Percentiles rank a stretch among this genome's conserved stretches.
Conservation (phyloP, 2,888 invertebrate genomes). For the Thera obeliscata region DNA sequence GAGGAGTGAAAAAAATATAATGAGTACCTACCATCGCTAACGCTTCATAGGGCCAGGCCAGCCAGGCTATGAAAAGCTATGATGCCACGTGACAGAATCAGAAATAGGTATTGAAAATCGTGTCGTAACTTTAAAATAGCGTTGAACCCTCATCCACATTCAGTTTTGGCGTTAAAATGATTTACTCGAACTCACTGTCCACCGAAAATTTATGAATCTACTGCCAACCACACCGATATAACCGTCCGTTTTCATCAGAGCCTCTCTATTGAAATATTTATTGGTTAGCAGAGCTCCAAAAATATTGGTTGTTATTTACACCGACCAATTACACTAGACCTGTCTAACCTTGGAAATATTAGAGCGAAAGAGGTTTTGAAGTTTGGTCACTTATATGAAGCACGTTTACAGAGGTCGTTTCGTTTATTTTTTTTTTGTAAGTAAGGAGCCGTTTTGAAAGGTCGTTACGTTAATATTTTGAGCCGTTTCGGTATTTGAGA, state of each 20-base stretch:
- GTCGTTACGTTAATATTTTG: conserved; percentile 59
- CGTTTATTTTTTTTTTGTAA: conserved; percentile 44
- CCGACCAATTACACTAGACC: conserved; percentile 16
- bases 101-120: conserved; percentile 16
- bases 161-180: conserved; percentile 79
- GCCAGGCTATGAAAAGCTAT: no score
- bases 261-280: conserved; percentile 7
- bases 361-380: conserved; percentile 3
- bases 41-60: no score
- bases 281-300: conserved; percentile 19
- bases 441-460: conserved; percentile 58
- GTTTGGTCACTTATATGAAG: conserved; percentile 1
- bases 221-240: conserved; percentile 57
- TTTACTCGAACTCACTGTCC: conserved; percentile 64
- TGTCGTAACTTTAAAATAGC: conserved; percentile 49
- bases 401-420: conserved; percentile 27
- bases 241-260: conserved; percentile 47
- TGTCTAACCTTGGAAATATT: background rate
- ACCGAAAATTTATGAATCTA: conserved; percentile 66
- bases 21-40: no score
- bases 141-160: conserved; percentile 55
- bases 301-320: conserved; percentile 14
- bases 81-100: background rate
- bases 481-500: conserved; percentile 51
- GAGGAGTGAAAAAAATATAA: no score